A percentile compares a stretch with the other conserved stretches of the same genome.
These are phyloP conservation scores for Eucriotettix oculatus DNA, from an alignment of 2,888 invertebrate species.

Conservation along the genomic window DNA sequence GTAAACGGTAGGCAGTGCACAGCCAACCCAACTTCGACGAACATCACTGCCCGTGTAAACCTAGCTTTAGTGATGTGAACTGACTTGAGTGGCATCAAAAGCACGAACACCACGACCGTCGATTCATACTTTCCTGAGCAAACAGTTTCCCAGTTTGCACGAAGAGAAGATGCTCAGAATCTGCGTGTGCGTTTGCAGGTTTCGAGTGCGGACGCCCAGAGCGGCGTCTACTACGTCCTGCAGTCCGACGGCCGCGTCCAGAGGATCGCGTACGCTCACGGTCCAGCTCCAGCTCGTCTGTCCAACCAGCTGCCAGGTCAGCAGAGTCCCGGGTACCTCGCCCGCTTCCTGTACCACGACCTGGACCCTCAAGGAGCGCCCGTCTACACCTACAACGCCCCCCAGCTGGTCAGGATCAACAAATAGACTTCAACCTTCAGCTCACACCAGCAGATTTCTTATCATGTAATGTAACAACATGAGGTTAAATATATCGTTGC, in stretches of 20 bases:
- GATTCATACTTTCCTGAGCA: no score
- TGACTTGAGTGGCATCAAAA: no score
- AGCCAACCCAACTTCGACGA: no score
- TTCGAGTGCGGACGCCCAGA: conserved; percentile 2
- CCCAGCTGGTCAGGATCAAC: conserved; percentile 12
- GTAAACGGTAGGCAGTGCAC: no score
- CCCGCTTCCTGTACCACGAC: conserved; percentile 16
- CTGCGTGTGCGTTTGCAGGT: not conserved
- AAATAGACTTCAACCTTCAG: no score
- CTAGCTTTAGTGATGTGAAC: no score
- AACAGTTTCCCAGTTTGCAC: no score
- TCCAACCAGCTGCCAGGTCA: not conserved
- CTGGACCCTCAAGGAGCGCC: conserved; percentile 16
- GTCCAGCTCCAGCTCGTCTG: not conserved
- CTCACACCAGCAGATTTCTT: no score
- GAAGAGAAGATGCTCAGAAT: not conserved
- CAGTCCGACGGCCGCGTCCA: conserved; percentile 16
- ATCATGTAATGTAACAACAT: no score
- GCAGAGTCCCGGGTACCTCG: conserved; percentile 9
- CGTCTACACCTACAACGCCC: conserved; percentile 15
- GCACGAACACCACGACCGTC: no score
- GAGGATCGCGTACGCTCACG: conserved; percentile 12
- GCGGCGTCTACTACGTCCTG: conserved; percentile 16
- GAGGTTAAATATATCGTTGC: no score
- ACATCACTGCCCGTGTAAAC: no score